These are phyloP conservation scores for Tiliacea citrago DNA, from an alignment of 2,888 invertebrate species.

Conservation along the genomic window DNA sequence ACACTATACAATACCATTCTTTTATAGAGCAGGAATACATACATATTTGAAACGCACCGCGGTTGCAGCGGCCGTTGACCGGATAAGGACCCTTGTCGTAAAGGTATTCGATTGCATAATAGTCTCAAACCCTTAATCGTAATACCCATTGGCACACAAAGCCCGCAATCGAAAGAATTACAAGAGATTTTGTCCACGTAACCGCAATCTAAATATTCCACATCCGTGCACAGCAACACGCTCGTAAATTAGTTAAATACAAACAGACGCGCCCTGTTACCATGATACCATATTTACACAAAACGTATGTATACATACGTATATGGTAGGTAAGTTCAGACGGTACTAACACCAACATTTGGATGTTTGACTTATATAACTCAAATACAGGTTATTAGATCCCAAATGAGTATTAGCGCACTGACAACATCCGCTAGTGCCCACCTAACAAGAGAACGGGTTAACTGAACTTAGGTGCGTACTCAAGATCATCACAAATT, in stretches of 20 bases:
- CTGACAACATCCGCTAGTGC: conserved; percentile 76
- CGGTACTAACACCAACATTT: conserved; percentile 77
- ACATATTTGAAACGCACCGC: conserved; percentile 73
- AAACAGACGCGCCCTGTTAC: conserved; percentile 83
- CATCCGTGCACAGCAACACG: conserved; percentile 79
- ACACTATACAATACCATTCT: conserved; percentile 71
- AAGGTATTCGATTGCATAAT: conserved; percentile 66
- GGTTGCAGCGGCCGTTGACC: conserved; percentile 76
- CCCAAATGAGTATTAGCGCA: conserved; percentile 69
- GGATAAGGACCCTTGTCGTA: conserved; percentile 63
- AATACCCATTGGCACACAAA: conserved; percentile 46
- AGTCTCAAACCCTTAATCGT: conserved; percentile 37
- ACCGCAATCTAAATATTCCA: conserved; percentile 74
- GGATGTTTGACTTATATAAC: conserved; percentile 81
- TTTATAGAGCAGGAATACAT: conserved; percentile 79
- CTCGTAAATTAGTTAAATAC: conserved; percentile 77
- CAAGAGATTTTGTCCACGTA: conserved; percentile 73
- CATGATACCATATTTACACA: conserved; percentile 74
- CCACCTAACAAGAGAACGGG: conserved; percentile 28
- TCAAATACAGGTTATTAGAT: conserved; percentile 83
- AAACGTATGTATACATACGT: conserved; percentile 71
- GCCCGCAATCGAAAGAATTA: conserved; percentile 64
- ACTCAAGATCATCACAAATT: conserved; percentile 8
- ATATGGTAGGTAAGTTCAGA: conserved; percentile 72
- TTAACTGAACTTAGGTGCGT: conserved; percentile 40